phyloP scores from a whole-genome alignment of 2,888 invertebrate species.

The Sphaerophoria rueppellii region DNA sequence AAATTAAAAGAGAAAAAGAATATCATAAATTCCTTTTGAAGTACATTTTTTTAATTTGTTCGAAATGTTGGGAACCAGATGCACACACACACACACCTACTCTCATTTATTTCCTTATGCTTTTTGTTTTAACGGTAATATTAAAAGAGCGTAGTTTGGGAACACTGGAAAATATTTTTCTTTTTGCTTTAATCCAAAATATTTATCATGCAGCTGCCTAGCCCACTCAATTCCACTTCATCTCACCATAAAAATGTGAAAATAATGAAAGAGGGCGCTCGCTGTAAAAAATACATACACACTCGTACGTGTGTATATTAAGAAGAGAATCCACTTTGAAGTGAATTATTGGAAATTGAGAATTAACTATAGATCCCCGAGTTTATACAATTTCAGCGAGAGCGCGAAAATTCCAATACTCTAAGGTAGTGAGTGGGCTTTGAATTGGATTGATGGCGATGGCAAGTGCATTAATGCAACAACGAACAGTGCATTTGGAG shows the following conservation, averaged over 20 bases:
- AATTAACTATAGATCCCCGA: slow-evolving; percentile 53
- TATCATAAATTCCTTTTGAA: slow-evolving; percentile 26
- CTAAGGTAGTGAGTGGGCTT: neutral
- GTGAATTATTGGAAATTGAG: slow-evolving; percentile 70
- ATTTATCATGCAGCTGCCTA: slow-evolving; percentile 53
- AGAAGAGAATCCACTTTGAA: slow-evolving; percentile 40
- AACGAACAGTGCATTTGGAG: neutral
- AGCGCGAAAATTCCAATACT: slow-evolving; percentile 5
- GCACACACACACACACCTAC: slow-evolving; percentile 5
- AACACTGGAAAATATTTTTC: slow-evolving; percentile 48
- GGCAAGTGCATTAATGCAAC: neutral
- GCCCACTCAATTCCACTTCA: neutral
- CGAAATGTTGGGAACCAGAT: slow-evolving; percentile 6
- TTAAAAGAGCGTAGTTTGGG: slow-evolving; percentile 14
- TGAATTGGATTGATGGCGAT: neutral
- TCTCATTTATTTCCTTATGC: slow-evolving; percentile 1
- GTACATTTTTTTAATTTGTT: neutral
- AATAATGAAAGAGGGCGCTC: slow-evolving; percentile 3
- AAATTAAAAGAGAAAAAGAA: neutral
- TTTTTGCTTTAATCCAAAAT: slow-evolving; percentile 60
- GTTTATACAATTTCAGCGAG: neutral
- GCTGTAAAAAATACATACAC: neutral
- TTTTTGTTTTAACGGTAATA: slow-evolving; percentile 39
- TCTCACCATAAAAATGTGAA: slow-evolving; percentile 6
- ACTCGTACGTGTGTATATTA: neutral